These are phyloP conservation scores for Myiopsitta monachus DNA, from an alignment of 2,113 vertebrate genomes.

Conservation along the genomic window DNA sequence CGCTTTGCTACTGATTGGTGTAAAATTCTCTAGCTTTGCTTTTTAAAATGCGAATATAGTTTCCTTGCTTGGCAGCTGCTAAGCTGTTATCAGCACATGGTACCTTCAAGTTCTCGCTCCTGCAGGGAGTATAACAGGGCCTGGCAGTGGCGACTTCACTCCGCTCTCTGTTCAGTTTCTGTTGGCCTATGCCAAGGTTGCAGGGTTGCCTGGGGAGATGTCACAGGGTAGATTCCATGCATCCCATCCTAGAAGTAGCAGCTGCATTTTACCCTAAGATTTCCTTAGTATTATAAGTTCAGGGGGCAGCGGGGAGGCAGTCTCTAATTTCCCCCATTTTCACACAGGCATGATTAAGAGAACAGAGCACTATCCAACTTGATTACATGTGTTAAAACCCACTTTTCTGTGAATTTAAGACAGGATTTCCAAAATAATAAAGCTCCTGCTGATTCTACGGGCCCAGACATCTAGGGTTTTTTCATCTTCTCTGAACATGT, in stretches of 20 bases:
- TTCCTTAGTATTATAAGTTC: background rate
- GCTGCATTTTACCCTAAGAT: background rate
- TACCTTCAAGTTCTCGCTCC: background rate
- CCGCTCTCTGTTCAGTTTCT: background rate
- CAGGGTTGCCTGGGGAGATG: background rate
- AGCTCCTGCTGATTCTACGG: background rate
- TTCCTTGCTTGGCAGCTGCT: background rate
- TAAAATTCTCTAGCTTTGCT: background rate
- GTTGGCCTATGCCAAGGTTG: background rate
- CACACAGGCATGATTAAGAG: constrained; percentile 56
- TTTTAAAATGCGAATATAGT: background rate
- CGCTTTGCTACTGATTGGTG: background rate
- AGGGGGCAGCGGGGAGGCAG: too few species aligned
- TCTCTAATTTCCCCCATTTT: background rate
- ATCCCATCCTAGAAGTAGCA: background rate
- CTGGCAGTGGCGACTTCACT: background rate
- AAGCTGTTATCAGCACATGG: background rate
- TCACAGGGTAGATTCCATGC: background rate
- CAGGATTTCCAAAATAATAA: background rate
- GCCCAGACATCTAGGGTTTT: background rate
- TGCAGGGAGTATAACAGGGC: background rate
- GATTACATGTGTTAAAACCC: background rate
- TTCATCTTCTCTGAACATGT: background rate
- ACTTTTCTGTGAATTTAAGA: background rate
- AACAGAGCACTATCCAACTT: constrained; percentile 35